Evolutionary conservation across 2,113 vertebrate genomes (phyloP).

Genomic region (Notechis scutatus): DNA sequence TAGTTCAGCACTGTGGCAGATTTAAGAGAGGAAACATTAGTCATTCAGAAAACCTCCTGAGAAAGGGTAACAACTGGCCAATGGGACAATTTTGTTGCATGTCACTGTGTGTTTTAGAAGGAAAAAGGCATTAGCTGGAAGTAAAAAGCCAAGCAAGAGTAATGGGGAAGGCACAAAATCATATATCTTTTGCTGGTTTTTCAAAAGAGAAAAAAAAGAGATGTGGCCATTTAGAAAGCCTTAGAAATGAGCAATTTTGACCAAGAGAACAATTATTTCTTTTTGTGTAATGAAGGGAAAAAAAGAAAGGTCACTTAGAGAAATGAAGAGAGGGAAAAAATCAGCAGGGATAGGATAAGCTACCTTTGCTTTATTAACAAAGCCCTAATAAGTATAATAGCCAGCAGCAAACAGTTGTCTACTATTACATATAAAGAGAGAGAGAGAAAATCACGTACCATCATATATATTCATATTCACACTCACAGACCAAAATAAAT

Average conservation of each 20-base stretch:
- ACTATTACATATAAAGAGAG: neutral
- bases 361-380: neutral
- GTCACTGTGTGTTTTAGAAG: neutral
- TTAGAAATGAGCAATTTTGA: neutral
- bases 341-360: neutral
- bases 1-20: constrained; percentile 13
- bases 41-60: neutral
- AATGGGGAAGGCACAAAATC: neutral
- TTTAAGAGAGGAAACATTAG: neutral
- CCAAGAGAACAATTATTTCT: constrained; percentile 3
- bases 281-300: constrained; percentile 11
- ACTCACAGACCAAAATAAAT: neutral
- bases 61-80: constrained; percentile 24
- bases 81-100: neutral
- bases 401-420: neutral
- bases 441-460: neutral
- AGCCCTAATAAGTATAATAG: neutral
- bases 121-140: neutral
- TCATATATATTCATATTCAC: neutral
- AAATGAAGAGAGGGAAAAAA: neutral
- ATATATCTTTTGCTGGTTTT: constrained; percentile 25
- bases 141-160: neutral
- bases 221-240: neutral
- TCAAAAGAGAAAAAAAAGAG: constrained; percentile 12
- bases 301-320: neutral